Evolutionary conservation across 2,113 vertebrate species (phyloP).

Genomic region (Odontophorus gujanensis): DNA sequence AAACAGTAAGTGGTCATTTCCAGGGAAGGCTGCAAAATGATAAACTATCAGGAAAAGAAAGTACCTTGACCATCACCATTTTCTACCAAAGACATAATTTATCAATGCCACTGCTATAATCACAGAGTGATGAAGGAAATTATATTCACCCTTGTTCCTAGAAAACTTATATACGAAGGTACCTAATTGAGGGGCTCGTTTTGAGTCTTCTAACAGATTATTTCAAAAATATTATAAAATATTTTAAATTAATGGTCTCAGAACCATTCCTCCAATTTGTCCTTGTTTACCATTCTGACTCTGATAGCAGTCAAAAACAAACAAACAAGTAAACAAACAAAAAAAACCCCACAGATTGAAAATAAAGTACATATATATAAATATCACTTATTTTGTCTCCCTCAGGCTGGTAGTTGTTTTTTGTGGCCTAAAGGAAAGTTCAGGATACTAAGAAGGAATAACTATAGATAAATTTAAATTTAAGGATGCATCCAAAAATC

Average conservation of each 20-base stretch:
- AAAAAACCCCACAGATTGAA: neutral
- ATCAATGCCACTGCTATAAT: conserved; percentile 77
- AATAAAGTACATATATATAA: neutral
- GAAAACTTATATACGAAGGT: neutral
- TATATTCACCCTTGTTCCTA: neutral
- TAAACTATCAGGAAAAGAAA: conserved; percentile 78
- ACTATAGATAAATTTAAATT: neutral
- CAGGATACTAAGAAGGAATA: neutral
- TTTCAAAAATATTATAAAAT: neutral
- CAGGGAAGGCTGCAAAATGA: conserved; percentile 74
- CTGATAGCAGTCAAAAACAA: neutral
- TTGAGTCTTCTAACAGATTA: neutral
- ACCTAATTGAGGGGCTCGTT: neutral
- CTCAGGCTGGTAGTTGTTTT: neutral
- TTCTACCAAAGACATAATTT: conserved; percentile 78
- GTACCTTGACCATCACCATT: conserved; percentile 76
- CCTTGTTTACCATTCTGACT: neutral
- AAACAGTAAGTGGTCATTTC: conserved; percentile 78
- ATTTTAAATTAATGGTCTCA: neutral
- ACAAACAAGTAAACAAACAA: too few relatives aligned
- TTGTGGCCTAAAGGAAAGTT: neutral
- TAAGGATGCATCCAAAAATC: neutral
- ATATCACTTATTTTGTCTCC: neutral
- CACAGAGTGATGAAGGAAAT: conserved; percentile 63
- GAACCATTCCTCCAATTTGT: neutral